A percentile compares a stretch with the other conserved stretches of the same genome.
Evolutionary conservation across 2,888 invertebrate genomes (phyloP).

Genomic region (Trilocha varians): DNA sequence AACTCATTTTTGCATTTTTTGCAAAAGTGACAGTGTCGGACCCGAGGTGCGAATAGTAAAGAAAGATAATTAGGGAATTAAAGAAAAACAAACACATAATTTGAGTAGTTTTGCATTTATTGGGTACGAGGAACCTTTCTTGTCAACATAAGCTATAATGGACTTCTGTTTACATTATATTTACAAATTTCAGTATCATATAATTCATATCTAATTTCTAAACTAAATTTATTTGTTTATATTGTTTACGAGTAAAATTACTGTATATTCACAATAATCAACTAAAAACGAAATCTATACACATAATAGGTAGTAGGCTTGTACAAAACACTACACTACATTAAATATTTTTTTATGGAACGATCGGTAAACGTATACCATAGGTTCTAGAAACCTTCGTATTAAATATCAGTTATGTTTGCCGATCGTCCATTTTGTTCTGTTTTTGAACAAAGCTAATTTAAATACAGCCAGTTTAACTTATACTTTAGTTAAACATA

Average conservation of each 20-base stretch:
- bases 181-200: constrained; percentile 66
- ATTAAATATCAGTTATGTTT: constrained; percentile 16
- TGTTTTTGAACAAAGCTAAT: constrained; percentile 55
- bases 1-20: too few relatives aligned
- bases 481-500: constrained; percentile 43
- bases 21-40: too few relatives aligned
- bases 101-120: constrained; percentile 71
- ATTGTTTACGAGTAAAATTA: constrained; percentile 49
- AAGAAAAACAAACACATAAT: constrained; percentile 32
- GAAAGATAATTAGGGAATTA: constrained; percentile 4
- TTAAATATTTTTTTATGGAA: constrained; percentile 37
- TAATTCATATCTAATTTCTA: constrained; percentile 56
- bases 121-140: constrained; percentile 73
- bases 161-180: constrained; percentile 71
- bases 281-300: constrained; percentile 60
- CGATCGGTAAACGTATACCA: constrained; percentile 21
- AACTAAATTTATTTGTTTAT: constrained; percentile 29
- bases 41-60: too few relatives aligned
- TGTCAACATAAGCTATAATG: constrained; percentile 74
- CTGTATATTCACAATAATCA: constrained; percentile 70
- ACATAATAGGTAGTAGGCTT: constrained; percentile 53
- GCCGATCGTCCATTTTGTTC: constrained; percentile 50
- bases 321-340: constrained; percentile 65
- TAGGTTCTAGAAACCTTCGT: background rate
- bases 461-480: constrained; percentile 63